Base-by-base conservation (phyloP, 1,140 invertebrate species). In the Antheraea mylitta region DNA sequence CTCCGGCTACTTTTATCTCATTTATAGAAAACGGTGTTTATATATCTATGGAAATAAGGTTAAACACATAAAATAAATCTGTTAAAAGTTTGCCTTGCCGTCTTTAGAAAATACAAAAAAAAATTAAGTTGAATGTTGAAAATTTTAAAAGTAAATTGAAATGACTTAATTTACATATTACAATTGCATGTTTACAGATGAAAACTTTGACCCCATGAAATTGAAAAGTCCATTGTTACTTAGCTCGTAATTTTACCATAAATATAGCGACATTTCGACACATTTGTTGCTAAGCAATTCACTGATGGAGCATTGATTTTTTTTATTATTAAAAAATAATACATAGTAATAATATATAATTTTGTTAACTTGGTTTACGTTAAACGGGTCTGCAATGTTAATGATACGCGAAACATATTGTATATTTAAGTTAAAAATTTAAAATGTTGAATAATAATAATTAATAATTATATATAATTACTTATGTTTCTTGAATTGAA, bases 311-410 rank as follows among this genome's bases (percentile, higher is more conserved):
- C 82, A 86, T 82, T 89, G 80, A 84, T 87, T 87, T 86, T 83
- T 87, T 89, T 82, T 87, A 8, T 64, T n/a, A 18, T 45, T 37
- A 37, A n/a, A 42, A 30, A 61, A 61, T 30, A 30, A 30, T 30
- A 30, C 22, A 19, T 60, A 22, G 11, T 86, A 81, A 76, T 80
- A 80, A 77, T 78, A 74, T 75, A 80, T 73, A 70, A 78, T 84
- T 90, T 90, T 87, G 87, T 90, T 89, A 87, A 85, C 83, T 90
- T 80, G 85, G 84, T 90, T 87, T 85, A 86, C 78, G 78, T 74
- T 80, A 89, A 86, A 91, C 89, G 89, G 89, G 89, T 91, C 86
- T 85, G 88, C 86, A 86, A 85, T 86, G 79, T 84, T 87, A 82
- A 81, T 9, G 76, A 79, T 69, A 88, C 78, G 85, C 86, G 76